These are phyloP conservation scores for Anoura caudifer DNA, from an alignment of 2,113 vertebrate species.

Conservation along the genomic window DNA sequence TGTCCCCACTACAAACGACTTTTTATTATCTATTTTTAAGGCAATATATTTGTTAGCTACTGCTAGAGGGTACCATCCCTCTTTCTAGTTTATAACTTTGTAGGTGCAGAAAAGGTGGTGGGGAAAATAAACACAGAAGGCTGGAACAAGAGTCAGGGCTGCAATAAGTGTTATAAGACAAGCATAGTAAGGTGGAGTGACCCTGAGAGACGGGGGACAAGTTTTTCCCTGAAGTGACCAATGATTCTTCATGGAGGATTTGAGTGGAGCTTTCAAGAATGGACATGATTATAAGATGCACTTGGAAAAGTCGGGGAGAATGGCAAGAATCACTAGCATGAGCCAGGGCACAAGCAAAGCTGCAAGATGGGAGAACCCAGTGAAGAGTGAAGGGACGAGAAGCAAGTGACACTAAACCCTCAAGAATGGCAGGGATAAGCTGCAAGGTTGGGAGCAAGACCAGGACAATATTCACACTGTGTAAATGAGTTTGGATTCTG, in stretches of 20 bases:
- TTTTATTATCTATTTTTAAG: conserved; percentile 25
- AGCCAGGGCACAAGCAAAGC: background rate
- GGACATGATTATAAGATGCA: background rate
- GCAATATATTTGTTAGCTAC: background rate
- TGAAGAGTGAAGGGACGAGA: background rate
- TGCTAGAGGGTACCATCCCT: background rate
- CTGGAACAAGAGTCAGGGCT: background rate
- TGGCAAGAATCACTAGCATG: background rate
- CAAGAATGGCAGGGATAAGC: background rate
- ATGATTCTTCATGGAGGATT: background rate
- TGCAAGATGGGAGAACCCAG: background rate
- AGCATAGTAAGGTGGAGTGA: background rate
- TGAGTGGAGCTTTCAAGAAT: background rate
- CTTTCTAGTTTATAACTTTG: background rate
- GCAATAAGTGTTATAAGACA: fast-evolving
- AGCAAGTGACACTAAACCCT: background rate
- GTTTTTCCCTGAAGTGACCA: background rate
- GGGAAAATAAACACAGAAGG: background rate
- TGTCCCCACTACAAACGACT: background rate
- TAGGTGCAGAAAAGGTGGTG: background rate
- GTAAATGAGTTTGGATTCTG: background rate
- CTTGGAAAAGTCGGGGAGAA: background rate
- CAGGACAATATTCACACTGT: background rate
- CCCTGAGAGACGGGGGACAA: background rate
- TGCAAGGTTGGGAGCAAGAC: background rate